Evolutionary conservation across 2,113 vertebrate genomes (phyloP), one percentile per base, ranked within the genome.

Genomic region (Xyrauchen texanus): DNA sequence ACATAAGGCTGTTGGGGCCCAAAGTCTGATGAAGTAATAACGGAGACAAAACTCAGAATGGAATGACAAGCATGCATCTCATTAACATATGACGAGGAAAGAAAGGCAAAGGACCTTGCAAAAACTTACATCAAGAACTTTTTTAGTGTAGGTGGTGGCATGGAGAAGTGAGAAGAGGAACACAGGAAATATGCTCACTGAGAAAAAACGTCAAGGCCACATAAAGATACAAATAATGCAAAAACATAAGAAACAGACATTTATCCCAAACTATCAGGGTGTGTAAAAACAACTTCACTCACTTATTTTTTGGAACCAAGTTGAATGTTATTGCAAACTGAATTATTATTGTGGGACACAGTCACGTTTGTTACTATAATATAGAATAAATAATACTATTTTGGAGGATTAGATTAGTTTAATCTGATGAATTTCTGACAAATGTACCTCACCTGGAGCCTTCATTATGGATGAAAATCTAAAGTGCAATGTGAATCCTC

Each of bases 171-270:
- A 99, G 89, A 99, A 99, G 15, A 99, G 92, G 76, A 98, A 94
- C 84, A 99, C 96, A 46, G 98, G 97, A 78, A 99, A 98, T 85
- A 98, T 98, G 89, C 97, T 99, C 97, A 99, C 98, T 99, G 91
- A 86, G 92, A 82, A 83, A 79, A 84, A 66, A 0, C 3, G 87
- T 95, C 94, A 97, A 98, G 93, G 92, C 5, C 15, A 45, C 34
- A 66, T 45, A 42, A 15, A 60, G 12, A 57, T 3, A 46, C 57
- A 49, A 64, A 60, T n/a, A 9, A 66, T 66, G n/a, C 34, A 11
- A 16, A 62, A 78, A 46, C 51, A 34, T 8, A 49, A 8, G 7
- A n/a, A 58, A 58, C 11, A 11, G 7, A 51, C 34, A 53, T n/a
- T 53, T 42, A 11, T 11, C 10, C 4, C 9, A 11, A 69, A 49